Base-by-base conservation (phyloP, 2,888 invertebrate genomes). In the Fragum whitleyi region DNA sequence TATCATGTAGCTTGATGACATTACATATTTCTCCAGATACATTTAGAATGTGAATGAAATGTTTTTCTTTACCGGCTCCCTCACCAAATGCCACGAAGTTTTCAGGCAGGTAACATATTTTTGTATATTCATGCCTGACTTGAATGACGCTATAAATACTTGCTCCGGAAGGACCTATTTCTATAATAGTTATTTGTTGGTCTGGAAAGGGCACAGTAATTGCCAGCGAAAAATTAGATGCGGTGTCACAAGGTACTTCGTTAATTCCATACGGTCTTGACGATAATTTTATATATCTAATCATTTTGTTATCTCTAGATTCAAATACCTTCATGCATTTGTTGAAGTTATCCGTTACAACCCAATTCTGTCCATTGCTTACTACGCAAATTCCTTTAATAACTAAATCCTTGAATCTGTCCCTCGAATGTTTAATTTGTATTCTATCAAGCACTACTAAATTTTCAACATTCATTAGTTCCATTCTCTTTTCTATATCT, bases 261-360 rank as follows among this genome's bases (percentile, higher is more conserved):
- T 23, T 28, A 26, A 57, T 28, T 28, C 57, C 57, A 57, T 19
- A 57, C 9, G 57, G 57, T 23, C 57, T 57, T 28, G 57, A 28
- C 23, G 57, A 57, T 26, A 57, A 57, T 28, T 57, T 23, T 28
- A 57, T 28, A 14, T 26, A 26, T 28, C 57, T 57, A 11, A 28
- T 19, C 57, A 57, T 57, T 26, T 19, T 28, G 21, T 57, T 57
- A 28, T 57, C 19, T 14, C 26, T 14, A 0, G 26, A 26, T 14
- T 57, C 57, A 57, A 57, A 57, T 26, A 57, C 28, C 21, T 57
- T 57, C 9, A 57, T 57, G 21, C 57, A 57, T 19, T 57, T 57
- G 14, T 57, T 57, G 26, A 57, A 57, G 26, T 23, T 28, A 57
- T 57, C 57, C 1, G 57, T 19, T 19, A 57, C 11, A 26, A 57